Conservation (phyloP, 2,888 invertebrate species). For the Drosophila mimetica region DNA sequence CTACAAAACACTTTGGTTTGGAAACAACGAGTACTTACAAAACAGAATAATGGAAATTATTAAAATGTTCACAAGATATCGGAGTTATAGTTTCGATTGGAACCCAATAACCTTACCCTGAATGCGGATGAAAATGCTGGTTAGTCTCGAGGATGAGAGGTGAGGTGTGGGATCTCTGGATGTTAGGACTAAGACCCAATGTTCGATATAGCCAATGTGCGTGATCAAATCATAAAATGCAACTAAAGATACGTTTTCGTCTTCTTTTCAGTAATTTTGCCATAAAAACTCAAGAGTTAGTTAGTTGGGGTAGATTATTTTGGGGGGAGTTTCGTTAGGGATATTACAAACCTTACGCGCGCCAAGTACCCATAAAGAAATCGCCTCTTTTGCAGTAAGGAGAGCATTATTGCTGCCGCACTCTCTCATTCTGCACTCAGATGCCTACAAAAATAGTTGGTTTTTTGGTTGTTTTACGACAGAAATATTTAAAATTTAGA, state of each 20-base stretch:
- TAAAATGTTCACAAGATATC: no score
- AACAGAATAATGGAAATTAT: conserved; percentile 12
- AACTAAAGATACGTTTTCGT: conserved; percentile 32
- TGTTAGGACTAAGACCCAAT: conserved; percentile 45
- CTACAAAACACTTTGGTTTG: conserved; percentile 28
- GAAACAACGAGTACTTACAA: conserved; percentile 40
- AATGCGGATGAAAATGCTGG: conserved; percentile 55
- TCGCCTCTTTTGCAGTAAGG: conserved; percentile 96
- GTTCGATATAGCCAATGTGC: conserved; percentile 51
- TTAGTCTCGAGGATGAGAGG: conserved; percentile 32
- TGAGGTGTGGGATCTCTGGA: conserved; percentile 18
- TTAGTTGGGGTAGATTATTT: conserved; percentile 43
- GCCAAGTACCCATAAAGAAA: conserved; percentile 96
- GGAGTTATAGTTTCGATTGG: conserved; percentile 1
- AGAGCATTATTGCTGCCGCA: conserved; percentile 90
- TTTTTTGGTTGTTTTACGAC: conserved; percentile 60
- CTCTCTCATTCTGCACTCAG: conserved; percentile 84
- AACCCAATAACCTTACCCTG: conserved; percentile 41
- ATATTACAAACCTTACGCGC: conserved; percentile 91
- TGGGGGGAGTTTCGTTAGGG: conserved; percentile 46
- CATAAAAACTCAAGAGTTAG: conserved; percentile 35
- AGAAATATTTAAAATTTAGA: conserved; percentile 54
- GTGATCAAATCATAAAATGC: conserved; percentile 41
- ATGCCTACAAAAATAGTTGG: conserved; percentile 84
- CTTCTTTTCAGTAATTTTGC: conserved; percentile 22